These are phyloP conservation scores for Phalacrocorax pelagicus DNA, from an alignment of 2,113 vertebrate genomes.

Conservation along the genomic window DNA sequence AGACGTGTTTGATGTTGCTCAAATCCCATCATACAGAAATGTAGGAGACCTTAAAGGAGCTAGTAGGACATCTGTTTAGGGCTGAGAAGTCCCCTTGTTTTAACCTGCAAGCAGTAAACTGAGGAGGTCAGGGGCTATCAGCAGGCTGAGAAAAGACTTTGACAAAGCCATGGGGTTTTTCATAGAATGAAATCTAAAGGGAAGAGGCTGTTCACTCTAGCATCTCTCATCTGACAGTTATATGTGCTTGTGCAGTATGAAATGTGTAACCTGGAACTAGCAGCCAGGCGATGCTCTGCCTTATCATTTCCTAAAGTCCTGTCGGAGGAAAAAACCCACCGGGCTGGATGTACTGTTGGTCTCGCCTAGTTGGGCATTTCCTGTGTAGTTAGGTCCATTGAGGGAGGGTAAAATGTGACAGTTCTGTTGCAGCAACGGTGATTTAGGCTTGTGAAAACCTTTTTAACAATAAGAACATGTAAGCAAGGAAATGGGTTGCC, in stretches of 20 bases:
- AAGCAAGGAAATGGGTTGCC: not conserved
- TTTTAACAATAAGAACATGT: too few relatives aligned
- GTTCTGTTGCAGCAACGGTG: not conserved
- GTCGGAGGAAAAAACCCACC: accelerated
- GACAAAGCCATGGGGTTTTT: not conserved
- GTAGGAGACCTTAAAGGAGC: not conserved
- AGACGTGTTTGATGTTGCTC: not conserved
- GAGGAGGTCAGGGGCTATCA: not conserved
- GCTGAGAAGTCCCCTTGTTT: not conserved
- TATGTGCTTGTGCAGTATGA: not conserved
- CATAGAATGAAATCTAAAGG: not conserved
- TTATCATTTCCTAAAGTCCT: not conserved
- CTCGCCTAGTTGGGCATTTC: not conserved
- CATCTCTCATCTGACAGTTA: not conserved
- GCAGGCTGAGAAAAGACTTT: not conserved
- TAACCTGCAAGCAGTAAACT: not conserved
- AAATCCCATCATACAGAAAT: not conserved
- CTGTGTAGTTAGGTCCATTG: accelerated
- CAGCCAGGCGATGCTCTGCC: not conserved
- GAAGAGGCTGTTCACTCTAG: not conserved
- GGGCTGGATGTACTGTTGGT: not conserved
- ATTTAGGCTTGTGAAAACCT: not conserved
- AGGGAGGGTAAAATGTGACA: accelerated
- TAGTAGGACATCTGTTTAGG: not conserved
- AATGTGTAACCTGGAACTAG: not conserved